A percentile compares a stretch with the other conserved stretches of the same genome.
phyloP scores from a whole-genome alignment of 2,113 vertebrate genomes.

The Ardeotis arabs region DNA sequence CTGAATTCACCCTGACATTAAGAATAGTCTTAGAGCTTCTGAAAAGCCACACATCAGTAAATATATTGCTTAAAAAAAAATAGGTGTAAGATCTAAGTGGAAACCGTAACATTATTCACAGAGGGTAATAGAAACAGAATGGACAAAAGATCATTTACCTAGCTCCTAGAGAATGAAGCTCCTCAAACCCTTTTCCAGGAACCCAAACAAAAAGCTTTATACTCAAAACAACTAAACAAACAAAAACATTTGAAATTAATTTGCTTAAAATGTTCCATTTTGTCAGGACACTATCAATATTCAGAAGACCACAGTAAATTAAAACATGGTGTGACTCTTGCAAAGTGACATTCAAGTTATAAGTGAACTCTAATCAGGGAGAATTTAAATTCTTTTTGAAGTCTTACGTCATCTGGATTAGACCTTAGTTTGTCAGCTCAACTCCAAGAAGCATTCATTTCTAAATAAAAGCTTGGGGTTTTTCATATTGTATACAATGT shows the following conservation, averaged over 20 bases:
- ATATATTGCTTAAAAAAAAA: neutral
- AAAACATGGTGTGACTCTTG: neutral
- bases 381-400: neutral
- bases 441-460: neutral
- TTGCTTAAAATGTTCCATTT: neutral
- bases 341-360: neutral
- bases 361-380: neutral
- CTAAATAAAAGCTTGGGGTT: fast-evolving
- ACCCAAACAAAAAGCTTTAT: neutral
- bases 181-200: neutral
- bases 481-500: neutral
- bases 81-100: neutral
- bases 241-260: neutral
- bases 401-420: neutral
- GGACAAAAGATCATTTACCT: neutral
- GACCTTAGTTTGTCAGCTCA: neutral
- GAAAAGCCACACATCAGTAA: neutral
- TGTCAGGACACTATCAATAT: neutral
- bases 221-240: neutral
- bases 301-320: neutral
- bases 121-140: neutral
- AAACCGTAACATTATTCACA: neutral
- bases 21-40: neutral
- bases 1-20: neutral
- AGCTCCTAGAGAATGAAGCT: neutral